Conservation (phyloP, 2,113 vertebrate species). For the Ranitomeya imitator region DNA sequence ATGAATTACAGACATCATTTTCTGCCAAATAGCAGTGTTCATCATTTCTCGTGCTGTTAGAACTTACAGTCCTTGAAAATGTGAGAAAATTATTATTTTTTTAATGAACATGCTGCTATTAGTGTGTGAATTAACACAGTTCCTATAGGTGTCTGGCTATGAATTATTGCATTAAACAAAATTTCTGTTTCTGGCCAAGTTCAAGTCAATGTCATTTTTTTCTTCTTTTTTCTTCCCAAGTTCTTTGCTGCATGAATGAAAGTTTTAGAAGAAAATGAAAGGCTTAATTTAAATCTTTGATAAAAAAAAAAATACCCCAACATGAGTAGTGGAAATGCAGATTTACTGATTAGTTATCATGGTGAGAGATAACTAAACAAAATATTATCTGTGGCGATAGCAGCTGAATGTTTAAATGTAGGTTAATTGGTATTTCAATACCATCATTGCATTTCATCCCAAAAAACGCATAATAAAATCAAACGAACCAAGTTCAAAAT, state of each 20-base stretch:
- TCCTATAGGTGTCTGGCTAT: conserved; percentile 6
- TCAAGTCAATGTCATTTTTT: background rate
- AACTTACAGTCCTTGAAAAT: conserved; percentile 2
- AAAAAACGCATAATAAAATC: too few species aligned
- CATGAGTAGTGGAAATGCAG: background rate
- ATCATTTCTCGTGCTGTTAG: background rate
- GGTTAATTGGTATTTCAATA: too few species aligned
- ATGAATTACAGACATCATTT: conserved; percentile 21
- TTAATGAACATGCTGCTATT: conserved; percentile 3
- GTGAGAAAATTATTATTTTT: background rate
- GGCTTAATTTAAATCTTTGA: background rate
- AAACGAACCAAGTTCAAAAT: too few species aligned
- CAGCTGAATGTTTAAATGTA: too few species aligned
- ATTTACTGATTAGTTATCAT: background rate
- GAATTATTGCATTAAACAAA: conserved; percentile 16
- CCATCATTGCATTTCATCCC: too few species aligned
- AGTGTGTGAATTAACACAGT: conserved; percentile 21
- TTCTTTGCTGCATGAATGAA: background rate
- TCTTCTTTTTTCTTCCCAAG: background rate
- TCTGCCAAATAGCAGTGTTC: conserved; percentile 20
- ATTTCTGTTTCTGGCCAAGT: background rate
- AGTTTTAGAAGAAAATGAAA: background rate
- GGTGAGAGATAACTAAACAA: too few species aligned
- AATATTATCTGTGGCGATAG: too few species aligned
- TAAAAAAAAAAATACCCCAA: background rate